Evolutionary conservation across 2,888 invertebrate species (phyloP), one percentile per base, ranked within the genome.

Genomic region (Drosophila peninsularis): DNA sequence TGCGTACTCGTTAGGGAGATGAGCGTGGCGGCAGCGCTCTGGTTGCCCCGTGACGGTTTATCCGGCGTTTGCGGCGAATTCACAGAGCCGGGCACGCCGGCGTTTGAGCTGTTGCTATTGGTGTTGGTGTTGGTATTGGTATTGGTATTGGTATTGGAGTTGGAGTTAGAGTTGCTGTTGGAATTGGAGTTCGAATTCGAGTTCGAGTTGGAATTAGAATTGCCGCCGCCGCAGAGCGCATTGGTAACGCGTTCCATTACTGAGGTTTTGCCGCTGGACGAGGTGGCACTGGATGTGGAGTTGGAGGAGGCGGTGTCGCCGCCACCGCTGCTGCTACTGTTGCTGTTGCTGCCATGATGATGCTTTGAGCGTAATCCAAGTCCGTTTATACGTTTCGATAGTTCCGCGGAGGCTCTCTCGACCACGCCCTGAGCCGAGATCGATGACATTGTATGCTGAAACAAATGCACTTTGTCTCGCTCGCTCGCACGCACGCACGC

Each of bases 341-440:
- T 56, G 49, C 64, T 63, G 53, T 78, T 60, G 57, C 64, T 76
- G 44, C 90, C 91, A 90, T 94, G 93, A 78, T 92, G 93, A 94
- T 95, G 92, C 78, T 93, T 92, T 64, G 92, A 92, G 82, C 96
- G 95, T 90, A 96, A 93, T 58, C 96, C 95, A 85, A 97, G 94
- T 71, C 97, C 97, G 90, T 96, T 97, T 93, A 97, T 97, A 90
- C 97, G 95, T 91, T 97, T 97, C 84, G 97, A 96, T 78, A 97
- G 94, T 93, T 97, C 97, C 78, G 97, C 97, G 85, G 97, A 97
- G 89, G 97, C 97, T 90, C 97, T 95, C 94, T 97, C 97, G 93
- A 97, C 97, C 91, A 97, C 97, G 90, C 97, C 97, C 93, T 97
- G 97, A 88, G 96, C 96, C 87, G 96, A 96, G 93, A 96, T 96